Conservation (phyloP, 2,797 vertebrate genomes). For the Micromesistius poutassou region DNA sequence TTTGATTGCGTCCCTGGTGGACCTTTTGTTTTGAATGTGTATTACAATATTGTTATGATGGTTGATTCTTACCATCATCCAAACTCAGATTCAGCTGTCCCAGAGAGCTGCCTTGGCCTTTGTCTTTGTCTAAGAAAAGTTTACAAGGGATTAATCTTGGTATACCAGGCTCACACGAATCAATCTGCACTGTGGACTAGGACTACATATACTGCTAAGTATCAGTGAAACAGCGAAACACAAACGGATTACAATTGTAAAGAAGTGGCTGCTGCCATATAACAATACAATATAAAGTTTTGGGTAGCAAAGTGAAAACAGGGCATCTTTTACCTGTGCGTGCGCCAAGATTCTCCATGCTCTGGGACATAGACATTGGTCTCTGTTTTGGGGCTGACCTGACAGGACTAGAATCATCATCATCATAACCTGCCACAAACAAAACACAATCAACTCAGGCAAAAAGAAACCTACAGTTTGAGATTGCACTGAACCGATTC, state of each 20-base stretch:
- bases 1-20: neutral
- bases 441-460: constrained; percentile 72
- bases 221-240: neutral
- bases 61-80: constrained; percentile 72
- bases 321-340: constrained; percentile 74
- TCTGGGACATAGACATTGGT: constrained; percentile 82
- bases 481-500: neutral
- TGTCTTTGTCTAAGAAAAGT: constrained; percentile 71
- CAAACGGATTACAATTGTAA: neutral
- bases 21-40: neutral
- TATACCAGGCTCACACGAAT: neutral
- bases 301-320: neutral
- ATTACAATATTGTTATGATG: neutral
- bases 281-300: neutral
- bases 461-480: neutral
- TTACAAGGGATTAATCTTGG: neutral
- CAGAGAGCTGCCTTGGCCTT: constrained; percentile 60
- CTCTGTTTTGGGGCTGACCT: constrained; percentile 76
- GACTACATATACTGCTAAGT: neutral
- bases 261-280: neutral
- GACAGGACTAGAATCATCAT: constrained; percentile 70
- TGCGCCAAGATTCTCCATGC: constrained; percentile 84
- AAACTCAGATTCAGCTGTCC: constrained; percentile 75
- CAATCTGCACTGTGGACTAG: neutral
- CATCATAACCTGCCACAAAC: constrained; percentile 80